Percentiles rank a stretch among this genome's conserved stretches.
Conservation (phyloP, 1,140 invertebrate genomes). For the Charaxes varanes region DNA sequence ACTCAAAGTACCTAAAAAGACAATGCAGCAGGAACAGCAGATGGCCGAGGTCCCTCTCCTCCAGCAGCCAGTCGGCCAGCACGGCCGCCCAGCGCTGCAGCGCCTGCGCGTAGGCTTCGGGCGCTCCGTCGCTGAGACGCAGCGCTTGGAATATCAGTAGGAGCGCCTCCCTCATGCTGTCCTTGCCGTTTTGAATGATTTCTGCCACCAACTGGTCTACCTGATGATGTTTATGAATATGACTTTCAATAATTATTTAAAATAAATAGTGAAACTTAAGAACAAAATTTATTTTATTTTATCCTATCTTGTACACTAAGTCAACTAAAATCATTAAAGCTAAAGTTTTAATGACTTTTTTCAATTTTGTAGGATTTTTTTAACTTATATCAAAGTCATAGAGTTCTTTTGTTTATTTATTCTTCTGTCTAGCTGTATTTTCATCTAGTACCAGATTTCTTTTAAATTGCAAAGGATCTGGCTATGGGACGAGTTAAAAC, state of each 20-base stretch:
- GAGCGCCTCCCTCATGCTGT: conserved; percentile 45
- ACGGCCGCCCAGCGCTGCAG: conserved; percentile 46
- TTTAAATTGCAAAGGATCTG: no score
- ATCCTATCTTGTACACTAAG: no score
- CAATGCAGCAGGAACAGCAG: conserved; percentile 52
- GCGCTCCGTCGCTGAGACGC: conserved; percentile 35
- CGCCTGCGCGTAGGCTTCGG: conserved; percentile 26
- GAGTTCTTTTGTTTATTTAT: no score
- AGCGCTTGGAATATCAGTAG: conserved; percentile 41
- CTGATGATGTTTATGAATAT: conserved; percentile 20
- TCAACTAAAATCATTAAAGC: no score
- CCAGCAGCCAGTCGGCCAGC: conserved; percentile 32
- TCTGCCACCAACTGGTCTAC: conserved; percentile 55
- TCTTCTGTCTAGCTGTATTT: no score
- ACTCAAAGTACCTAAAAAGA: conserved; percentile 48
- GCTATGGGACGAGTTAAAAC: no score
- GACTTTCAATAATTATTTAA: conserved; percentile 3
- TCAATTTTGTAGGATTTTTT: no score
- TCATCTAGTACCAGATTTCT: no score
- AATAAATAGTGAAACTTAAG: no score
- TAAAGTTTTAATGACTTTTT: no score
- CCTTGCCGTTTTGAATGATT: conserved; percentile 30
- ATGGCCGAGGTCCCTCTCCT: conserved; percentile 33
- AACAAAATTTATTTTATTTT: no score
- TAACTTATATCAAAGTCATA: no score